Evolutionary conservation across 2,888 invertebrate species (phyloP), one percentile per base, ranked within the genome.

Genomic region (Drosophila neonasuta): DNA sequence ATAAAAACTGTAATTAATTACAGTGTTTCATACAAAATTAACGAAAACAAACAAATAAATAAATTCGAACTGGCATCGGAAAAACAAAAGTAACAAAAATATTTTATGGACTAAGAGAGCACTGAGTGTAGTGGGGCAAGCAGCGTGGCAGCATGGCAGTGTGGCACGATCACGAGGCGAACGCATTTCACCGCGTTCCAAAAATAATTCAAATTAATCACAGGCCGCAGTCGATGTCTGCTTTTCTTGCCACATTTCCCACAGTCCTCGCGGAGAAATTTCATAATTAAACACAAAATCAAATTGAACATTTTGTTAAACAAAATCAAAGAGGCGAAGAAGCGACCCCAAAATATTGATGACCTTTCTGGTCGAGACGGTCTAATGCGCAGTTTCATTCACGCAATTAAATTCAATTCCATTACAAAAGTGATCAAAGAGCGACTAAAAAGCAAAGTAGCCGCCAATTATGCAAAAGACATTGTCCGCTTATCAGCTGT

Each of bases 1-100:
- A 86, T 87, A 86, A 87, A 85, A 82, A 79, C 56, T 74, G 79
- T 87, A 77, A 84, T 84, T 84, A 84, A 86, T 84, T 84, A 87
- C 77, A 58, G 36, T 71, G 57, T 61, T 75, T 78, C 77, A 62
- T 74, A 68, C 65, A 63, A 65, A 79, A 72, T 71, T 71, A 77
- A 63, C 48, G 59, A 75, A 69, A 79, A 68, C 67, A 76, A 74
- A 79, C 69, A 82, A 80, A 84, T 71, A 86, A 84, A 81, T 71
- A 86, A 76, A 77, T 77, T 56, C 44, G 68, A 74, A 17, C 68
- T 58, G 64, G 62, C 71, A 45, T 24, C 32, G 56, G 41, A 39
- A 64, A 17, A 41, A 51, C 55, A 55, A 55, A 61, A 55, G 48
- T 29, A 29, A 30, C 42, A 69, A 29, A 39, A 24, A 52, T 55